Conservation (phyloP, 2,113 vertebrate genomes). For the Phylloscopus trochiloides region DNA sequence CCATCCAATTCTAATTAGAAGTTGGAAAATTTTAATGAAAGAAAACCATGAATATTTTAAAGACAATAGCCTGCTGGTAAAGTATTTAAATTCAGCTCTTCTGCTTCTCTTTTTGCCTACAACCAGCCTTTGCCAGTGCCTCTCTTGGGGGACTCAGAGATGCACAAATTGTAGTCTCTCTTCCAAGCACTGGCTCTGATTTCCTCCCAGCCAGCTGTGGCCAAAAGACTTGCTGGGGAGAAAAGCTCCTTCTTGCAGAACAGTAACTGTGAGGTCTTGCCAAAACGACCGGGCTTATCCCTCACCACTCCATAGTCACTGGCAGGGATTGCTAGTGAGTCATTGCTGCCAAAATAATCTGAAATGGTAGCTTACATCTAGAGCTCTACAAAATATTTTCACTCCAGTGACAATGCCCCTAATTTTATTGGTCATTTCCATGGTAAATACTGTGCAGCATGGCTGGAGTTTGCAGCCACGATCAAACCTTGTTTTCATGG, state of each 20-base stretch:
- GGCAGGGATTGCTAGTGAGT: neutral
- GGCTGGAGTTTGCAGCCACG: neutral
- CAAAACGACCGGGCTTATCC: neutral
- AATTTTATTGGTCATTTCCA: neutral
- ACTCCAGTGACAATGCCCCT: neutral
- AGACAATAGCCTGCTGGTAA: slow-evolving; percentile 22
- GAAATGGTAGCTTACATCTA: neutral
- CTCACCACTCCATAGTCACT: neutral
- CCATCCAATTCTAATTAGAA: slow-evolving; percentile 28
- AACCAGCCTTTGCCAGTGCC: neutral
- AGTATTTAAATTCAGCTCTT: neutral
- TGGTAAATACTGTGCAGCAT: neutral
- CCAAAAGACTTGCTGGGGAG: neutral
- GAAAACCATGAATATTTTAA: slow-evolving; percentile 41
- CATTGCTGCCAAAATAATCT: neutral
- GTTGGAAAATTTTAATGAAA: slow-evolving; percentile 20
- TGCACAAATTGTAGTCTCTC: neutral
- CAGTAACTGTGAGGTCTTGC: neutral
- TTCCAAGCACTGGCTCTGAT: neutral
- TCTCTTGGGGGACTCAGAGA: neutral
- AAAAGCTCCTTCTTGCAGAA: slow-evolving; percentile 15
- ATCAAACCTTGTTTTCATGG: neutral
- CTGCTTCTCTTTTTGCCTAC: neutral
- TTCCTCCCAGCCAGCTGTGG: neutral
- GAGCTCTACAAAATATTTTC: neutral